Percentiles rank a stretch among this genome's conserved stretches.
Conservation (phyloP, 2,888 invertebrate genomes). For the Andrena bicolor region DNA sequence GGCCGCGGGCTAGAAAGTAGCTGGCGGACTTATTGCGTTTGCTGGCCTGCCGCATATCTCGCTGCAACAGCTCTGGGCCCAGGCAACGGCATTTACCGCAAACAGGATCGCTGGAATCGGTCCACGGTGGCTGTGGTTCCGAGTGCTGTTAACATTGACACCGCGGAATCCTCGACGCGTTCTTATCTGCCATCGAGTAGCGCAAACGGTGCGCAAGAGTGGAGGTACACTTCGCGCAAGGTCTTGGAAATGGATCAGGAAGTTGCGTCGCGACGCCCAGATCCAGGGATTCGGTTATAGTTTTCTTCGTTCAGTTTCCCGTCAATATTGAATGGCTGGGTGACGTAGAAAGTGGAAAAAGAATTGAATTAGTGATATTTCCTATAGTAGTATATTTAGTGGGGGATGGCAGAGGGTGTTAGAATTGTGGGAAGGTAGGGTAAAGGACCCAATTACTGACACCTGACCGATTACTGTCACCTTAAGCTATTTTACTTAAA, state of each 20-base stretch:
- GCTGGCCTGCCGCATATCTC: conserved; percentile 59
- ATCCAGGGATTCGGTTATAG: too few relatives aligned
- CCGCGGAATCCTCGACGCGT: conserved; percentile 27
- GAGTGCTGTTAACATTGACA: conserved; percentile 48
- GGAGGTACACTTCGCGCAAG: background rate
- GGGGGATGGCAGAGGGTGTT: too few relatives aligned
- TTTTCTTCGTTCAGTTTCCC: too few relatives aligned
- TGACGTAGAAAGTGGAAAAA: too few relatives aligned
- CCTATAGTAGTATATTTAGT: too few relatives aligned
- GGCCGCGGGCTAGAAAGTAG: conserved; percentile 81
- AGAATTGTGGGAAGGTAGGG: too few relatives aligned
- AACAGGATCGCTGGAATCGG: conserved; percentile 48
- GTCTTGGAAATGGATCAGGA: conserved; percentile 11
- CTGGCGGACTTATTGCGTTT: conserved; percentile 71
- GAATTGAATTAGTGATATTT: too few relatives aligned
- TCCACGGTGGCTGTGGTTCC: conserved; percentile 26
- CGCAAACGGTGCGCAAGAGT: background rate
- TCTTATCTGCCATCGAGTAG: conserved; percentile 8
- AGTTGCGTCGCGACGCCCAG: background rate
- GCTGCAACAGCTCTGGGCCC: conserved; percentile 41
- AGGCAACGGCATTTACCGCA: conserved; percentile 60
- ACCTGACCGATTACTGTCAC: too few relatives aligned
- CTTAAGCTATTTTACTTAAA: too few relatives aligned
- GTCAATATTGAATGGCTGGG: too few relatives aligned
- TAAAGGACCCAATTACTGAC: too few relatives aligned